These are phyloP conservation scores for Centropus bengalensis DNA, from an alignment of 2,113 vertebrate genomes.

Conservation along the genomic window DNA sequence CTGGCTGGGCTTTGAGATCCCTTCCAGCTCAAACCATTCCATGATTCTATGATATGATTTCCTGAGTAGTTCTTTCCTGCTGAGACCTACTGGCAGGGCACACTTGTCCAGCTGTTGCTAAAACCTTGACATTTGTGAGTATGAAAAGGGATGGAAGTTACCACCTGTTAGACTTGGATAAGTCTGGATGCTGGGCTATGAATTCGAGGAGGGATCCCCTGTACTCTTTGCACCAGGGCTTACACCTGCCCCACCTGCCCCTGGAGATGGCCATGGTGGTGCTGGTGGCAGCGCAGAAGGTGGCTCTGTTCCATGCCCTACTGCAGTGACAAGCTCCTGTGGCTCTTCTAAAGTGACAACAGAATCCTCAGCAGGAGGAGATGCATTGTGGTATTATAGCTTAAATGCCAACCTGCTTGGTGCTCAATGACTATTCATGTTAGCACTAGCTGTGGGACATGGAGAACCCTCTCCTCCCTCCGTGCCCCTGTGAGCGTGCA, in stretches of 20 bases:
- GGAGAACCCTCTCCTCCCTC: constrained; percentile 5
- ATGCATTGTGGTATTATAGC: accelerated
- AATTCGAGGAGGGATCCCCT: neutral
- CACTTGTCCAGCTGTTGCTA: neutral
- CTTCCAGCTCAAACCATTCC: too few species aligned
- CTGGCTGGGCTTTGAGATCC: too few species aligned
- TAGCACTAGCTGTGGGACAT: neutral
- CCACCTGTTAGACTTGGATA: neutral
- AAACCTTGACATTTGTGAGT: neutral
- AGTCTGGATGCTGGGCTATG: neutral
- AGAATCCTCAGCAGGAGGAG: neutral
- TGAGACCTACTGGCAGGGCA: neutral
- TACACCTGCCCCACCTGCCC: neutral
- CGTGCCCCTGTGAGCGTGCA: neutral
- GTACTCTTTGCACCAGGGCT: neutral
- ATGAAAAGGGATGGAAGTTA: neutral
- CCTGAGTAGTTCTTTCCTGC: neutral
- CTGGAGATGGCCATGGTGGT: neutral
- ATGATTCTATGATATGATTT: neutral
- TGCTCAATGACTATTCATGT: neutral
- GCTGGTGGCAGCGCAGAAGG: neutral
- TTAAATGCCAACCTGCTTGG: neutral
- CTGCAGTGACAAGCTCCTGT: neutral
- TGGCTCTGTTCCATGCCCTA: neutral
- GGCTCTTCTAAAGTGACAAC: neutral